phyloP scores from a whole-genome alignment of 2,797 vertebrate species.

The Tinamus major region DNA sequence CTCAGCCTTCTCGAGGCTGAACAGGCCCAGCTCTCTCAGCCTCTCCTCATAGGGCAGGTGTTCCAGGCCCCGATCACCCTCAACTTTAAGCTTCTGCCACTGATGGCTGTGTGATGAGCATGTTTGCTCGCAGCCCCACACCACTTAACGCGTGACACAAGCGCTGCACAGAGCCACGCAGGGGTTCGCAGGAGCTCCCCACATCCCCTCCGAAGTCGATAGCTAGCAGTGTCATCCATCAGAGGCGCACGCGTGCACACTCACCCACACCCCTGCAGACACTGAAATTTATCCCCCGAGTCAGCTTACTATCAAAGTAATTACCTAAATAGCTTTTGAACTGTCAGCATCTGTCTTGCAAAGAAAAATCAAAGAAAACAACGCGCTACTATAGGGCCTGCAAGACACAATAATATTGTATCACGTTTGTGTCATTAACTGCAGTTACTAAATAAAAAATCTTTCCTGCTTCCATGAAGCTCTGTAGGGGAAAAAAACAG shows the following conservation, averaged over 20 bases:
- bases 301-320: conserved; percentile 49
- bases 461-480: conserved; percentile 10
- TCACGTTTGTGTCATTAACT: conserved; percentile 26
- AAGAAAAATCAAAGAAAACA: conserved; percentile 68
- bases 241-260: not conserved
- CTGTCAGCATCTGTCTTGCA: conserved; percentile 60
- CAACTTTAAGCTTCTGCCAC: conserved; percentile 10
- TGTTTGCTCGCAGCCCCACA: not conserved
- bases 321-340: conserved; percentile 57
- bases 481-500: not conserved
- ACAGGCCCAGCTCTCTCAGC: too few relatives aligned
- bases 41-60: too few relatives aligned
- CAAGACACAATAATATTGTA: conserved; percentile 50
- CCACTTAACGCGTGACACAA: not conserved
- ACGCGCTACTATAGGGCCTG: conserved; percentile 19
- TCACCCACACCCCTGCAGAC: not conserved
- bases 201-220: not conserved
- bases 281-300: conserved; percentile 16
- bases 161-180: not conserved
- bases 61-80: too few relatives aligned
- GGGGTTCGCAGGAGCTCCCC: not conserved
- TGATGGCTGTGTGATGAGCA: not conserved
- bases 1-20: too few relatives aligned
- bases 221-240: not conserved
- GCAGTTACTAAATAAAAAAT: not conserved